These are phyloP conservation scores for Steinernema carpocapsae DNA, from an alignment of 2,888 invertebrate species.

Conservation along the genomic window DNA sequence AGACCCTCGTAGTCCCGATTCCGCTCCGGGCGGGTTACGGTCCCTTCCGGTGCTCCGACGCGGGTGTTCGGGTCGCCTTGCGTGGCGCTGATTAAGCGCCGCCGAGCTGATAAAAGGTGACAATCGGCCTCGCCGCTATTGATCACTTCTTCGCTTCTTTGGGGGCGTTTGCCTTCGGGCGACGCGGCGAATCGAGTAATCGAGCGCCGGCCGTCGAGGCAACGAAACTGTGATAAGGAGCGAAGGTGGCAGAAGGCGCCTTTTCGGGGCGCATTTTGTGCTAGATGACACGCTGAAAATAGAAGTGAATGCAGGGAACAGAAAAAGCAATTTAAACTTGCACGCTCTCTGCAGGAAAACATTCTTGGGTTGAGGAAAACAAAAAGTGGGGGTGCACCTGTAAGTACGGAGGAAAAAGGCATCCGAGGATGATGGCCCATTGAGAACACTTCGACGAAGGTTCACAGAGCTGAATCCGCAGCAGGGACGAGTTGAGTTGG, in stretches of 20 bases:
- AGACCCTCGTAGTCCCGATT: background rate
- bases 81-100: background rate
- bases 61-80: background rate
- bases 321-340: too few relatives aligned
- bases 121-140: background rate
- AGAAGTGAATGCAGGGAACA: too few relatives aligned
- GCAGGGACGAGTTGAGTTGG: background rate
- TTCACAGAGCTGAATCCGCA: too few relatives aligned
- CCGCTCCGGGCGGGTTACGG: constrained; percentile 7
- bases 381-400: too few relatives aligned
- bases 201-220: constrained; percentile 2
- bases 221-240: constrained; percentile 9
- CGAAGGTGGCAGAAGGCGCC: constrained; percentile 7
- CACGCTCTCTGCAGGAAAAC: too few relatives aligned
- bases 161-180: constrained; percentile 2
- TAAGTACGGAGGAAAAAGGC: too few relatives aligned
- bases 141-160: too few relatives aligned
- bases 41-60: constrained; percentile 3
- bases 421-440: constrained; percentile 4
- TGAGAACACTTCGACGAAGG: background rate
- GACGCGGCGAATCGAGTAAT: constrained; percentile 1
- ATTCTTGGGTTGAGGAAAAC: too few relatives aligned
- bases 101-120: constrained; percentile 6
- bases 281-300: too few relatives aligned
- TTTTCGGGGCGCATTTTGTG: background rate